Base-by-base conservation (phyloP, 2,113 vertebrate species). In the Trematomus loennbergii region DNA sequence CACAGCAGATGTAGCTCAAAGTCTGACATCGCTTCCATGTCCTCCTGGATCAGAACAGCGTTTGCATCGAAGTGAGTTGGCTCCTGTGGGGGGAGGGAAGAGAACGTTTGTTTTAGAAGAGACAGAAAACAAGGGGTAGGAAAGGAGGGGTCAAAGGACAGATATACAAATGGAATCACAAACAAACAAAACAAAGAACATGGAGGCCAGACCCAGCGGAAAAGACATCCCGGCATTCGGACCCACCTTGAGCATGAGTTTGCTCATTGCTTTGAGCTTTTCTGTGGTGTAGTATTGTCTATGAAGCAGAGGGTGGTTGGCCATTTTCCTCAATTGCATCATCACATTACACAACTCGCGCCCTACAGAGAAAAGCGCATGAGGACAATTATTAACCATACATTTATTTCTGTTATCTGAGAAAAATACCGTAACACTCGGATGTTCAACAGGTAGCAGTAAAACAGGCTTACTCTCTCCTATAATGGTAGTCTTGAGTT, bases 301-400 rank as follows among this genome's bases (percentile, higher is more conserved):
- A 71, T 98, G 98, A 70, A 99, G 89, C 74, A 99, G 94, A 8
- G 98, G 98, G 63, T 99, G 98, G 89, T 99, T 99, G 62, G 98
- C 98, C 98, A 99, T 99, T 93, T 99, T 99, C 81, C 98, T 96
- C 84, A 99, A 84, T 9, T 99, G 97, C 98, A 99, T 99, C 96
- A 99, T 97, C 43, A 95, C 96, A 81, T 98, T 99, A 75, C 95
- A 95, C 91, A 97, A 93, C 64, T 91, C 96, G n/a, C 95, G 96
- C 85, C 96, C 98, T 99, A 84, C 53, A 70, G 86, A 73, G 3
- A 63, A 43, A 40, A 75, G 40, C 1, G 1, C 0, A 73, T 2
- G 25, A 29, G 16, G 59, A 46, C 29, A 16, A 59, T 46, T 0
- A 52, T 72, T 20, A 29, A 61, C 12, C 9, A 25, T 16, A 62